Evolutionary conservation across 2,797 vertebrate genomes (phyloP).

Genomic region (Podarcis lilfordi): DNA sequence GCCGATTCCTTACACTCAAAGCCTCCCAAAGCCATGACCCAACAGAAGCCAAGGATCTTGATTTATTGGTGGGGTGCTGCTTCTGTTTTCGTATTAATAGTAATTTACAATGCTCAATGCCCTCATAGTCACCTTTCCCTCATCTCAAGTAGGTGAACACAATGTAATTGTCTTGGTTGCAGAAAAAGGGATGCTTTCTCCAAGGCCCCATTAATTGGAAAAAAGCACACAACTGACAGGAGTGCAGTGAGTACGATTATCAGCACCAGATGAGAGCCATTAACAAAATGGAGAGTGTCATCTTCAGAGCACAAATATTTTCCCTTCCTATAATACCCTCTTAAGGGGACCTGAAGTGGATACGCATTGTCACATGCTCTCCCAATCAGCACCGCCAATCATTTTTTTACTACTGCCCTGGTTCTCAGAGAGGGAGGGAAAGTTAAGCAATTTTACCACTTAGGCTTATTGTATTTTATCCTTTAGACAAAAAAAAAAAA

Average conservation of each 20-base stretch:
- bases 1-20: background rate
- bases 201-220: slow-evolving; percentile 72
- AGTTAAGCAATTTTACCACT: slow-evolving; percentile 56
- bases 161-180: slow-evolving; percentile 76
- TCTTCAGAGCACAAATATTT: slow-evolving; percentile 84
- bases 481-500: slow-evolving; percentile 67
- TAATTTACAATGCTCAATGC: slow-evolving; percentile 74
- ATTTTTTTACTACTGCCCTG: slow-evolving; percentile 51
- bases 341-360: slow-evolving; percentile 84
- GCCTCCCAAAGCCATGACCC: slow-evolving; percentile 38
- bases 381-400: slow-evolving; percentile 52
- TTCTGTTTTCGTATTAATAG: slow-evolving; percentile 65
- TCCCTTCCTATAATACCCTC: slow-evolving; percentile 84
- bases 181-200: slow-evolving; percentile 73
- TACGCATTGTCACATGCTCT: slow-evolving; percentile 73
- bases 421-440: slow-evolving; percentile 39
- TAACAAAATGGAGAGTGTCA: slow-evolving; percentile 82
- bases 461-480: slow-evolving; percentile 63
- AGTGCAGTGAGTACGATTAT: slow-evolving; percentile 69
- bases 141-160: slow-evolving; percentile 78
- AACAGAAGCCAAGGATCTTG: slow-evolving; percentile 46
- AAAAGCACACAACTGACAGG: slow-evolving; percentile 72
- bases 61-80: slow-evolving; percentile 64
- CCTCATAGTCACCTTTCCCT: slow-evolving; percentile 78
- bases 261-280: slow-evolving; percentile 75